phyloP scores from a whole-genome alignment of 2,888 invertebrate species.

The Didymodactylos carnosus region DNA sequence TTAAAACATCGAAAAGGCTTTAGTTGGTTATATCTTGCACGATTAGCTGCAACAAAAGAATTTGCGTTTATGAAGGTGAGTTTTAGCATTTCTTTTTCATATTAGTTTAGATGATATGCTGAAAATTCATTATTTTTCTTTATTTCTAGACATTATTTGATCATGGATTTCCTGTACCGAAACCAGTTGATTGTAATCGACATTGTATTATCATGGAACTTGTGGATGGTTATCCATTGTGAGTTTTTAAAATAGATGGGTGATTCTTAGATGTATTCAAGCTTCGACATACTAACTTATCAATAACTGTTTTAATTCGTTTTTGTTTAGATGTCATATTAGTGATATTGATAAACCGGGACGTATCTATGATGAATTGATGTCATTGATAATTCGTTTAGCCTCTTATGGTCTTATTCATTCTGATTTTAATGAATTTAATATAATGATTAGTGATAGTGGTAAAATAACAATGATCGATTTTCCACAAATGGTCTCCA shows the following conservation, averaged over 20 bases:
- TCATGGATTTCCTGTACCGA: slow-evolving; percentile 75
- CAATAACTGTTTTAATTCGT: too few relatives aligned
- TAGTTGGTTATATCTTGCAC: slow-evolving; percentile 85
- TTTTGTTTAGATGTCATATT: slow-evolving; percentile 37
- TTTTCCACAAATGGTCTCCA: slow-evolving; percentile 97
- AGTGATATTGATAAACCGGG: slow-evolving; percentile 49
- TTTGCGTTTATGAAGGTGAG: slow-evolving; percentile 77
- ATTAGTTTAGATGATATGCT: background rate
- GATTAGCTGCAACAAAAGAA: slow-evolving; percentile 87
- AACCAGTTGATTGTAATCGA: slow-evolving; percentile 70
- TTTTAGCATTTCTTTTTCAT: background rate
- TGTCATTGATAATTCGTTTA: slow-evolving; percentile 70
- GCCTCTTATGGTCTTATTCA: slow-evolving; percentile 90
- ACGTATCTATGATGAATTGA: slow-evolving; percentile 67
- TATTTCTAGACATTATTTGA: slow-evolving; percentile 51
- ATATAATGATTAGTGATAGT: slow-evolving; percentile 55
- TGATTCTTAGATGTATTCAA: background rate
- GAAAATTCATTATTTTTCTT: background rate
- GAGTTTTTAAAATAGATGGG: background rate
- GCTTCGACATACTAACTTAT: too few relatives aligned
- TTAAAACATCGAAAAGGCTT: slow-evolving; percentile 67
- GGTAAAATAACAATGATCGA: slow-evolving; percentile 63
- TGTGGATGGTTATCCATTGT: slow-evolving; percentile 35
- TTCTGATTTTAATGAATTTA: slow-evolving; percentile 97
- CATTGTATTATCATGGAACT: slow-evolving; percentile 93